phyloP scores from a whole-genome alignment of 2,113 vertebrate species.

The Seriola dumerili region DNA sequence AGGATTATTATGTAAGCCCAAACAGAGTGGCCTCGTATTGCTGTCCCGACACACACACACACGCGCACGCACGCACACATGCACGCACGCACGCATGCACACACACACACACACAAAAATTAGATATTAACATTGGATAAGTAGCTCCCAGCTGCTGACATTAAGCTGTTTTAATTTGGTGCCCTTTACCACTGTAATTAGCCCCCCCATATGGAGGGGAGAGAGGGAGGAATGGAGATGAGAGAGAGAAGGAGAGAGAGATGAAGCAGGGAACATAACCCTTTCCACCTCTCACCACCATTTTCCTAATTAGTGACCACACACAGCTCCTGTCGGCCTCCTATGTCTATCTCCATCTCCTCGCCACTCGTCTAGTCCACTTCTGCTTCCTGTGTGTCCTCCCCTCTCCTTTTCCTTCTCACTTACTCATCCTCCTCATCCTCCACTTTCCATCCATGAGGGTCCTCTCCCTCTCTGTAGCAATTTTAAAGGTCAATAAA shows the following conservation, averaged over 20 bases:
- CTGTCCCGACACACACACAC: constrained; percentile 35
- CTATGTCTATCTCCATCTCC: constrained; percentile 50
- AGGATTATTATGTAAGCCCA: constrained; percentile 56
- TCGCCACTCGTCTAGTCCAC: constrained; percentile 41
- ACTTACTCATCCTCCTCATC: constrained; percentile 12
- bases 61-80: not conserved
- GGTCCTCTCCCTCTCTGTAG: constrained; percentile 8
- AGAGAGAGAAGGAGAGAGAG: constrained; percentile 32
- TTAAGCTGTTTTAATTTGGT: constrained; percentile 86
- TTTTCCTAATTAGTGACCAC: constrained; percentile 77
- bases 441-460: constrained; percentile 16
- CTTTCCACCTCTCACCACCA: constrained; percentile 53
- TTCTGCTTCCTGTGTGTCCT: constrained; percentile 26
- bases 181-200: constrained; percentile 87
- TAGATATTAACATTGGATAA: constrained; percentile 70
- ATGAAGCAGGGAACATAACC: constrained; percentile 42
- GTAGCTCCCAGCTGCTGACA: constrained; percentile 82
- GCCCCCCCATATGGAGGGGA: constrained; percentile 62
- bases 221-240: constrained; percentile 49
- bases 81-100: not conserved
- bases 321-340: constrained; percentile 60
- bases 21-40: constrained; percentile 29
- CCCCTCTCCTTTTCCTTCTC: constrained; percentile 20
- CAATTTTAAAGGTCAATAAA: constrained; percentile 51
- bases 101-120: constrained; percentile 41